Evolutionary conservation across 2,888 invertebrate species (phyloP), one percentile per base, ranked within the genome.

Genomic region (Oconnorella tubifera): DNA sequence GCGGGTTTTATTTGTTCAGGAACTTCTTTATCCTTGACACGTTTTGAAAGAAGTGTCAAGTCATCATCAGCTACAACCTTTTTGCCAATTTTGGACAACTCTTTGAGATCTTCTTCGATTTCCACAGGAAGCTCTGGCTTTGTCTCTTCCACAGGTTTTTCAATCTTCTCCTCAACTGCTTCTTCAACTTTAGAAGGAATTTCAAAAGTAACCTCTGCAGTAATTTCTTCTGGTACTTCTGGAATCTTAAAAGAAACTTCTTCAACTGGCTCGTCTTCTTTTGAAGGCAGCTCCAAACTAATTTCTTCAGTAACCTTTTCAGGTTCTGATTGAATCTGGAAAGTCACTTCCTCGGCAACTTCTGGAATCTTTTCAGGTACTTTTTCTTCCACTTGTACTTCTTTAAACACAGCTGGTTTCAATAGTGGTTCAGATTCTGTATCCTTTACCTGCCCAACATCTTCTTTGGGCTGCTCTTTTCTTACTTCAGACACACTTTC

Each of bases 221-320:
- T 53, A 10, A 23, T 25, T 53, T 53, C 55, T 53, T 53, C 10
- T 23, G 6, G 55, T 53, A 53, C 10, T 14, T 53, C 6, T 23
- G 27, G 55, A 40, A 40, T 53, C 10, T 53, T 23, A 53, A 53
- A 53, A 23, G 55, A 53, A 10, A 53, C 19, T 53, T 53, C 27
- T 53, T 6, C 55, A 6, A 53, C n/a, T 14, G 48, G 14, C 14
- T 48, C 14, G n/a, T 14, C 48, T n/a, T 48, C 48, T 48, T 48
- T n/a, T n/a, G 48, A 19, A 14, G 14, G 48, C 48, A 48, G 48
- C 19, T 48, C 48, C 48, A 48, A 19, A n/a, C n/a, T n/a, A n/a
- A n/a, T n/a, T n/a, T n/a, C n/a, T n/a, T n/a, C n/a, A n/a, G n/a
- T n/a, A n/a, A n/a, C n/a, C n/a, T n/a, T n/a, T n/a, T n/a, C n/a